Evolutionary conservation across 2,797 vertebrate species (phyloP).

Genomic region (Poliocrania exsul): DNA sequence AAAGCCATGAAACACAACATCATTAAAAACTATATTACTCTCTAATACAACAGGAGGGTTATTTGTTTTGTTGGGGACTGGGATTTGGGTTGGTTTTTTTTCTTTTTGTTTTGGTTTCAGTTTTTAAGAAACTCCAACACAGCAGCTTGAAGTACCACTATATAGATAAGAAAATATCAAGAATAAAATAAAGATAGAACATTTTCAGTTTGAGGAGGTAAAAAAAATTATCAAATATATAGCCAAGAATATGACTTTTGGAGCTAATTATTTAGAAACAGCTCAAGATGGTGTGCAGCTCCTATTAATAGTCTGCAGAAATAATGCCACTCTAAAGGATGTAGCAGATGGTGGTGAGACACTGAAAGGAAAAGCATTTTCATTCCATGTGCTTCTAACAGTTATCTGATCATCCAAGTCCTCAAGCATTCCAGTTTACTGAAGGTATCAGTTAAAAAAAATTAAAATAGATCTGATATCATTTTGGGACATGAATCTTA

Average conservation of each 20-base stretch:
- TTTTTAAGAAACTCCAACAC: background rate
- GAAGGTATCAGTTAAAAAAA: conserved; percentile 51
- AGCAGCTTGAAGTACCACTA: background rate
- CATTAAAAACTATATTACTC: background rate
- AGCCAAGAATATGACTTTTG: conserved; percentile 20
- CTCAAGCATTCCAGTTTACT: conserved; percentile 15
- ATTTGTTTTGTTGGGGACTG: background rate
- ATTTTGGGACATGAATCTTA: conserved; percentile 34
- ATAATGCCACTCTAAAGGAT: conserved; percentile 28
- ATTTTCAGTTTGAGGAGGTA: background rate
- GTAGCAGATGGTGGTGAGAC: conserved; percentile 36
- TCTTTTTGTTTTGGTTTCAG: background rate
- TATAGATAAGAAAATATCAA: background rate
- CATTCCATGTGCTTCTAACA: conserved; percentile 20
- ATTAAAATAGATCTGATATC: conserved; percentile 24
- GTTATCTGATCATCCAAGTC: conserved; percentile 37
- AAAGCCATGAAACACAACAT: background rate
- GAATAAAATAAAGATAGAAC: background rate
- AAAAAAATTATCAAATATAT: background rate
- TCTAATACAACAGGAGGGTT: rapidly evolving
- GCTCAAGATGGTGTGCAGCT: conserved; percentile 11
- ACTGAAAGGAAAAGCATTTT: conserved; percentile 54
- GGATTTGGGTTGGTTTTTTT: background rate
- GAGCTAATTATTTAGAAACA: conserved; percentile 58
- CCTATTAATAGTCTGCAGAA: conserved; percentile 43